Evolutionary conservation across 2,888 invertebrate species (phyloP).

Genomic region (Sphaerophoria rueppellii): DNA sequence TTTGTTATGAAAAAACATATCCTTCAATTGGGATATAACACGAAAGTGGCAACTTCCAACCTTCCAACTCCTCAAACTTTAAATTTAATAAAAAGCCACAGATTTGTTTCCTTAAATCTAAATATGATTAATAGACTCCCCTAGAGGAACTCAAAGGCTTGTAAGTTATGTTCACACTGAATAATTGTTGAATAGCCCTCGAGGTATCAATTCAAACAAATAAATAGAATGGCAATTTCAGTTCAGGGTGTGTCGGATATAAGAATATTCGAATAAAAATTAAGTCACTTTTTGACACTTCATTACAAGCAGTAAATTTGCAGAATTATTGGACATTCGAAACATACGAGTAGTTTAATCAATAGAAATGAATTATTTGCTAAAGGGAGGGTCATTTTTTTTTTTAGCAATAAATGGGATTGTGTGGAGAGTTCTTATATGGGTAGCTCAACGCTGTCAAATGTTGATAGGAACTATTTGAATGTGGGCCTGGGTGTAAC

Average conservation of each 20-base stretch:
- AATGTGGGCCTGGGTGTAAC: constrained; percentile 42
- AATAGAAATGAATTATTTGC: constrained; percentile 60
- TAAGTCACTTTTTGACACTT: constrained; percentile 70
- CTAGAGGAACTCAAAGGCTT: constrained; percentile 40
- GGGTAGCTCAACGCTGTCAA: constrained; percentile 48
- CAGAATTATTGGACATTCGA: constrained; percentile 25
- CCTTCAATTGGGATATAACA: too few species aligned
- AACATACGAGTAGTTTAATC: constrained; percentile 44
- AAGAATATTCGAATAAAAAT: constrained; percentile 64
- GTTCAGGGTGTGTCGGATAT: constrained; percentile 55
- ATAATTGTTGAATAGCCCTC: constrained; percentile 28
- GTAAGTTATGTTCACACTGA: constrained; percentile 32
- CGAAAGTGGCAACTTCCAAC: not conserved
- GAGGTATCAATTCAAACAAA: constrained; percentile 41
- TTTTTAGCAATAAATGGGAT: constrained; percentile 33
- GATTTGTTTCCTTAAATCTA: constrained; percentile 45
- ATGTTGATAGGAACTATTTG: constrained; percentile 4
- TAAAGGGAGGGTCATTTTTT: constrained; percentile 3
- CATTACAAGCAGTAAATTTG: constrained; percentile 59
- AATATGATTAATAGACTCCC: constrained; percentile 45
- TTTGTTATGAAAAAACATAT: too few species aligned
- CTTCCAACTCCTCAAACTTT: not conserved
- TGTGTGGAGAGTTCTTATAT: constrained; percentile 41
- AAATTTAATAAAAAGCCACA: constrained; percentile 37
- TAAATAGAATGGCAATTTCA: constrained; percentile 21